Percentiles rank a stretch among this genome's conserved stretches.
Evolutionary conservation across 2,797 vertebrate genomes (phyloP).

Genomic region (Triplophysa yarkandensis): DNA sequence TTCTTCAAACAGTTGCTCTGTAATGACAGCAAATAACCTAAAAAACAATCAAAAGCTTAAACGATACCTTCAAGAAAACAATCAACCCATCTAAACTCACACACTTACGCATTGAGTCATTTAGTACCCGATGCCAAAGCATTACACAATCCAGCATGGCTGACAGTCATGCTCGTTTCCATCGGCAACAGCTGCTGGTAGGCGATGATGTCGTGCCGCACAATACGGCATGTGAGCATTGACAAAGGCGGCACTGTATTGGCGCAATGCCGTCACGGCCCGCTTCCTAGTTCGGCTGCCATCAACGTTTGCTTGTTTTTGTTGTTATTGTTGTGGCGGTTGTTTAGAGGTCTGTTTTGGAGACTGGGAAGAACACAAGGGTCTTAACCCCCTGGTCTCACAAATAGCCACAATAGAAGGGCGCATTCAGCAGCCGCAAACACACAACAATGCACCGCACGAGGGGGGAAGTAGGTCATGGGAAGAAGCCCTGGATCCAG

Average conservation of each 20-base stretch:
- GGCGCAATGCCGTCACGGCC: constrained; percentile 71
- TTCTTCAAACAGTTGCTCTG: background rate
- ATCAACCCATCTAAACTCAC: constrained; percentile 41
- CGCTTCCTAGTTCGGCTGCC: constrained; percentile 46
- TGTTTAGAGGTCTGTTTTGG: constrained; percentile 62
- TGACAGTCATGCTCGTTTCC: constrained; percentile 74
- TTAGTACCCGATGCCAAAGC: constrained; percentile 35
- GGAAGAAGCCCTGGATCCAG: constrained; percentile 54
- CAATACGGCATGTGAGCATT: constrained; percentile 72
- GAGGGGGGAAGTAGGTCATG: constrained; percentile 66
- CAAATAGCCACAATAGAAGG: constrained; percentile 62
- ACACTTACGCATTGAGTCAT: constrained; percentile 44
- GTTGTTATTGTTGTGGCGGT: constrained; percentile 65
- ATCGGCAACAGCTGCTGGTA: constrained; percentile 77
- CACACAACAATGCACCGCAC: constrained; percentile 43
- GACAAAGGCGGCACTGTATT: constrained; percentile 75
- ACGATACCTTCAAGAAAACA: background rate
- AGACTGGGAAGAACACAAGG: constrained; percentile 53
- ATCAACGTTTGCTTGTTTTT: constrained; percentile 51
- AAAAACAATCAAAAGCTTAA: background rate
- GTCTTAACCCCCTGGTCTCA: constrained; percentile 60
- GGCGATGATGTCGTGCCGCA: constrained; percentile 75
- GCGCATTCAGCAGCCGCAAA: constrained; percentile 57
- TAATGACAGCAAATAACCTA: background rate
- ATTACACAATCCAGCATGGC: constrained; percentile 62